phyloP scores from a whole-genome alignment of 2,113 vertebrate species.

The Macheiramphus alcinus region DNA sequence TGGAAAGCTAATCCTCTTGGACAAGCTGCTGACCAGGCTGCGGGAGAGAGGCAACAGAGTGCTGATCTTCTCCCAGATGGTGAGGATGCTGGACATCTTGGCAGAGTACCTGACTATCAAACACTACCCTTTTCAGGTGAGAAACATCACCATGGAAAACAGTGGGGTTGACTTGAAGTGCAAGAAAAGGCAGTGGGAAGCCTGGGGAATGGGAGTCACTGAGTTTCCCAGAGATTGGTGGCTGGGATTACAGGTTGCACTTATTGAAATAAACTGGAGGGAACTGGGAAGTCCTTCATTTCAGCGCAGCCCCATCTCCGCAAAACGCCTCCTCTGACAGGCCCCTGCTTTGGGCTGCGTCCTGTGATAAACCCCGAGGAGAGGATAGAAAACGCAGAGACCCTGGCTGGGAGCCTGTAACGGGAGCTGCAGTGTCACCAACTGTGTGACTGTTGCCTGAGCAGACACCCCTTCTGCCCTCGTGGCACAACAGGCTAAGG shows the following conservation, averaged over 20 bases:
- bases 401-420: slow-evolving; percentile 65
- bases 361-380: neutral
- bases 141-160: neutral
- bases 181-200: neutral
- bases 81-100: slow-evolving; percentile 97
- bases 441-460: slow-evolving; percentile 13
- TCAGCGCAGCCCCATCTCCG: neutral
- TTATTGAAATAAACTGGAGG: neutral
- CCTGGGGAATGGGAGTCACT: neutral
- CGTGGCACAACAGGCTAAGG: neutral
- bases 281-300: neutral
- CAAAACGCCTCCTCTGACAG: neutral
- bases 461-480: slow-evolving; percentile 4
- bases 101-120: slow-evolving; percentile 93
- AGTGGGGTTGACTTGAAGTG: neutral
- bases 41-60: slow-evolving; percentile 92
- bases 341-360: neutral
- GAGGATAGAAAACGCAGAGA: neutral
- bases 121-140: slow-evolving; percentile 95
- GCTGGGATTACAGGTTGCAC: neutral
- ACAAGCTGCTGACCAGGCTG: slow-evolving; percentile 93
- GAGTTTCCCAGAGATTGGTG: neutral
- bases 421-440: slow-evolving; percentile 26
- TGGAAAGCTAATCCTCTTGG: slow-evolving; percentile 94
- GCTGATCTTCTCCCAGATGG: slow-evolving; percentile 99